Evolutionary conservation across 2,113 vertebrate species (phyloP).

Genomic region (Siniperca knerii): DNA sequence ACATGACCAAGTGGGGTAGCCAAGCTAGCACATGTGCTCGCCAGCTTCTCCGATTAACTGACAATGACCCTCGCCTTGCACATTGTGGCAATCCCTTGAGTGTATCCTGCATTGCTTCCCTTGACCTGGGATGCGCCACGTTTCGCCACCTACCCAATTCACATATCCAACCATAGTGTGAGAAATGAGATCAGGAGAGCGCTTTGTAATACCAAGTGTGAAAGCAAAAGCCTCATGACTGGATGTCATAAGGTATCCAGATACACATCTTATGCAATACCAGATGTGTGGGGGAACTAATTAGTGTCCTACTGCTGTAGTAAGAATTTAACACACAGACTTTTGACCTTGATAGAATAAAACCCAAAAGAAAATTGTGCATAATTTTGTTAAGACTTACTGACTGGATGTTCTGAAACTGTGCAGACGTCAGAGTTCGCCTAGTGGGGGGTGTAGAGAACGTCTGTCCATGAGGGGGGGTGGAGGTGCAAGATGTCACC

Average conservation of each 20-base stretch:
- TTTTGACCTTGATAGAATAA: not conserved
- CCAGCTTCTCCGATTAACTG: not conserved
- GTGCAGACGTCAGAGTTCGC: constrained; percentile 81
- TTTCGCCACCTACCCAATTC: not conserved
- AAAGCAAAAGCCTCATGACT: not conserved
- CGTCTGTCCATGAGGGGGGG: constrained; percentile 74
- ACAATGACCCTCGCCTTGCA: not conserved
- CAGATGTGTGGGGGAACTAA: not conserved
- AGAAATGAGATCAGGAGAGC: too few species aligned
- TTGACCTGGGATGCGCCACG: not conserved
- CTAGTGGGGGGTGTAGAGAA: constrained; percentile 88
- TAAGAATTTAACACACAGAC: not conserved
- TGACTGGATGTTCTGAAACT: constrained; percentile 90
- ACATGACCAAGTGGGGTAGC: not conserved
- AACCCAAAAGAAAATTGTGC: not conserved
- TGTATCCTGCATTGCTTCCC: not conserved
- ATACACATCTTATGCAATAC: not conserved
- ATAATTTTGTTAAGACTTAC: constrained; percentile 79
- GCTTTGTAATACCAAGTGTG: not conserved
- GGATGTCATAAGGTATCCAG: not conserved
- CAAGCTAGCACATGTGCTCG: not conserved
- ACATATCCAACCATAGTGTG: not conserved
- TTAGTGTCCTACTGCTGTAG: not conserved
- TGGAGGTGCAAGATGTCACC: constrained; percentile 49
- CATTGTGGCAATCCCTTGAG: not conserved